Conservation (phyloP, 1,140 invertebrate genomes). For the Octopus sinensis region DNA sequence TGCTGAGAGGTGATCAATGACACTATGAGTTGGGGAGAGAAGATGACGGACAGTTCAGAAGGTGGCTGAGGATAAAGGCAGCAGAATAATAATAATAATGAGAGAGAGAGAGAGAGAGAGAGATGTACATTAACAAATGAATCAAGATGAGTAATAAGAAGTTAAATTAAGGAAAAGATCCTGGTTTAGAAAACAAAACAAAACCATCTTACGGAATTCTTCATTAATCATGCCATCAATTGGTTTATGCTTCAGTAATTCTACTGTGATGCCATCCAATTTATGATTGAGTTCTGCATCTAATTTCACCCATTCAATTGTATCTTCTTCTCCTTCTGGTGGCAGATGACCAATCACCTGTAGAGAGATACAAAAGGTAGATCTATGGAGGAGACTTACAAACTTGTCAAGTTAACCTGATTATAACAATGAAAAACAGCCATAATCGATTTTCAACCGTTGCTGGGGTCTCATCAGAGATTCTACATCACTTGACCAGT, state of each 20-base stretch:
- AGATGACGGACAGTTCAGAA: not conserved
- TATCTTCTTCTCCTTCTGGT: conserved; percentile 23
- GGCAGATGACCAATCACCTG: conserved; percentile 37
- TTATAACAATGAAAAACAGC: too few species aligned
- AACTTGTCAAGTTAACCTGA: too few species aligned
- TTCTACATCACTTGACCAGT: too few species aligned
- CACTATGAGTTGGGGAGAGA: not conserved
- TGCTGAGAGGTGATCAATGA: too few species aligned
- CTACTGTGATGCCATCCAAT: conserved; percentile 28
- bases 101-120: not conserved
- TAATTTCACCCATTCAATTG: conserved; percentile 30
- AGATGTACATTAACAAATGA: not conserved
- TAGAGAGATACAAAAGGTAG: not conserved
- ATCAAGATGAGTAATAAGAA: too few species aligned
- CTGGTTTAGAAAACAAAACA: not conserved
- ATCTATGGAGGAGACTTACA: too few species aligned
- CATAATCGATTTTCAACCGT: too few species aligned
- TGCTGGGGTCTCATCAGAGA: too few species aligned
- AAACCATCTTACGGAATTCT: conserved; percentile 20
- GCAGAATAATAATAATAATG: not conserved
- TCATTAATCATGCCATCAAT: conserved; percentile 21
- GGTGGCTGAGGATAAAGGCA: not conserved
- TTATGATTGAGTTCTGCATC: conserved; percentile 26
- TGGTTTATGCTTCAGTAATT: conserved; percentile 22
- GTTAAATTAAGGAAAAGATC: too few species aligned